A percentile compares a stretch with the other conserved stretches of the same genome.
Conservation (phyloP, 2,888 invertebrate genomes). For the Xanthorhoe spadicearia region DNA sequence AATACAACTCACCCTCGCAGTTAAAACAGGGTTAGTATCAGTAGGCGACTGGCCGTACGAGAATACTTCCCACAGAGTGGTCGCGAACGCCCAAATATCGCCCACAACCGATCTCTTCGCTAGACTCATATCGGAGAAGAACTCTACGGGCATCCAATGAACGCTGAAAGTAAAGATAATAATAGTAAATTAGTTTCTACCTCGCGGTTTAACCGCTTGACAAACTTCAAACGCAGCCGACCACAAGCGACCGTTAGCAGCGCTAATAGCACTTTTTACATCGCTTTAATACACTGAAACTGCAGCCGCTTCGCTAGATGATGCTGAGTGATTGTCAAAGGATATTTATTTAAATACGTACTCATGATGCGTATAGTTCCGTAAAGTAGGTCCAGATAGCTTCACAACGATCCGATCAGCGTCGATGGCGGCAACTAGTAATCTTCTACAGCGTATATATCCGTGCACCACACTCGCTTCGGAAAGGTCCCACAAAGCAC, state of each 20-base stretch:
- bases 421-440: conserved; percentile 91
- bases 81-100: conserved; percentile 96
- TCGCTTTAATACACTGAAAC: too few relatives aligned
- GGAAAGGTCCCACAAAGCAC: conserved; percentile 94
- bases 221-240: too few relatives aligned
- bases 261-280: too few relatives aligned
- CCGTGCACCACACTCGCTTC: conserved; percentile 94
- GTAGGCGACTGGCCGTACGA: conserved; percentile 87
- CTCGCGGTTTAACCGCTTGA: too few relatives aligned
- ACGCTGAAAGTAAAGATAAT: conserved; percentile 81
- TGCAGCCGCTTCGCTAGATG: too few relatives aligned
- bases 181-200: not conserved
- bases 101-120: conserved; percentile 89
- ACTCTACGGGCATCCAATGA: conserved; percentile 96
- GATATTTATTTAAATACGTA: conserved; percentile 81
- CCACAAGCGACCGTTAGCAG: too few relatives aligned
- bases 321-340: too few relatives aligned
- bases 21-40: conserved; percentile 73
- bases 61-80: conserved; percentile 97
- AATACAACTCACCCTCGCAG: conserved; percentile 66
- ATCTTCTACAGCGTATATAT: conserved; percentile 91
- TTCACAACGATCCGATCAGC: conserved; percentile 89
- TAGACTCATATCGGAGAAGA: conserved; percentile 87
- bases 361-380: conserved; percentile 87
- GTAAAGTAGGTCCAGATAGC: conserved; percentile 92